Percentiles rank a stretch among this genome's conserved stretches.
These are phyloP conservation scores for Ophthalmotilapia sp. DNA, from an alignment of 2,113 vertebrate species.

Conservation along the genomic window DNA sequence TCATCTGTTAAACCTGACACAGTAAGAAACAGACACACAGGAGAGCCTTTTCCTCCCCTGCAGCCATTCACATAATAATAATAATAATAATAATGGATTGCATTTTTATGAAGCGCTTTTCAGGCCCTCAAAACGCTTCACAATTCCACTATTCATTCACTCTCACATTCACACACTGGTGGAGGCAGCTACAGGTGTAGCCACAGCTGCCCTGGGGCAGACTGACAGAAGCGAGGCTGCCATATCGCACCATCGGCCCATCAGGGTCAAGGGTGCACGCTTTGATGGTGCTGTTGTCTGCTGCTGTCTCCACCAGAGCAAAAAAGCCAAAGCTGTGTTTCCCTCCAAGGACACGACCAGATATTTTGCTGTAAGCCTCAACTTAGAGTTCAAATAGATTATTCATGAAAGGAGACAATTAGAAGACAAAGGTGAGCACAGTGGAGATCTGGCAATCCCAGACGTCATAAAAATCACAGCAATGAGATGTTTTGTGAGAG, in stretches of 20 bases:
- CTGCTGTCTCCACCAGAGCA: background rate
- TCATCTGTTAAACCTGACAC: background rate
- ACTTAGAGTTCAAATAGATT: constrained; percentile 7
- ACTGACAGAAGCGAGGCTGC: background rate
- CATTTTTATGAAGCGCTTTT: background rate
- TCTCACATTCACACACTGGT: background rate
- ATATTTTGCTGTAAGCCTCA: constrained; percentile 15
- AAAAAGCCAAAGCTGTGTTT: constrained; percentile 17
- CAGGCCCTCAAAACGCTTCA: background rate
- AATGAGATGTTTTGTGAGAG: background rate
- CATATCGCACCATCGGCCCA: background rate
- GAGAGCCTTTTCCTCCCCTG: background rate
- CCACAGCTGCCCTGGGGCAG: background rate
- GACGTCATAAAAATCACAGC: background rate
- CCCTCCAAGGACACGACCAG: constrained; percentile 16
- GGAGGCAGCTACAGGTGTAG: background rate
- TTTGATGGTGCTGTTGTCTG: constrained; percentile 10
- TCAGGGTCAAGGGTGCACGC: constrained; percentile 6
- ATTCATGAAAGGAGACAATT: constrained; percentile 16
- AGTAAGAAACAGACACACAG: background rate
- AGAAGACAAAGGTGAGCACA: background rate
- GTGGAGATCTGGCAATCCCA: background rate
- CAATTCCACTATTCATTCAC: background rate
- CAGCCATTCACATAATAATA: background rate
- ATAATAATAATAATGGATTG: background rate